Conservation (phyloP, 2,888 invertebrate genomes). For the Plebejus anna region DNA sequence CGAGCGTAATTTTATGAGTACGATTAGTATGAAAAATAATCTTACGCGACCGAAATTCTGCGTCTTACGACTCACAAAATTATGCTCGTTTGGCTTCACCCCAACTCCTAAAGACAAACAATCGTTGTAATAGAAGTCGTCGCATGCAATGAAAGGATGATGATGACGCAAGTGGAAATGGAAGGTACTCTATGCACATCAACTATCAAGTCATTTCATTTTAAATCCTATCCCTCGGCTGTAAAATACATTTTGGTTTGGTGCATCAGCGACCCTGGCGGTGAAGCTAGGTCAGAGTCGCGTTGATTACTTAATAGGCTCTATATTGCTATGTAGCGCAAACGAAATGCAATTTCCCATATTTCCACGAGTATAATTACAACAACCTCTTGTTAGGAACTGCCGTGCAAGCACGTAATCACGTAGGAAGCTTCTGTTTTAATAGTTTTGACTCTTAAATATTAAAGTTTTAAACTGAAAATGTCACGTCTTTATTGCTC, state of each 20-base stretch:
- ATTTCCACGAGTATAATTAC: conserved; percentile 3
- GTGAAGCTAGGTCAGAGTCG: conserved; percentile 20
- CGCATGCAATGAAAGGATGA: not conserved
- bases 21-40: too few species aligned
- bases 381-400: not conserved
- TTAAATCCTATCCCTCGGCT: not conserved
- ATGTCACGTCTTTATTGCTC: not conserved
- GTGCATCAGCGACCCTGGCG: not conserved
- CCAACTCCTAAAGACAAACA: too few species aligned
- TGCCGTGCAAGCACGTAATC: not conserved
- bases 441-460: not conserved
- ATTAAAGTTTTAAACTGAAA: not conserved
- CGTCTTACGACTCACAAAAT: too few species aligned
- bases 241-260: not conserved
- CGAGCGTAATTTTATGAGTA: too few species aligned
- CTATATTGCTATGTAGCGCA: not conserved
- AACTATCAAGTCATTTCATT: not conserved
- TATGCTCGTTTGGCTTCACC: too few species aligned
- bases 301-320: conserved; percentile 20
- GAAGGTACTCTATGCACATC: not conserved
- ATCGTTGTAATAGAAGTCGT: too few species aligned
- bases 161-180: not conserved
- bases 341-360: not conserved
- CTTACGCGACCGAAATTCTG: too few species aligned
- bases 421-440: not conserved